Evolutionary conservation across 2,888 invertebrate species (phyloP).

Genomic region (Chorisops tibialis): DNA sequence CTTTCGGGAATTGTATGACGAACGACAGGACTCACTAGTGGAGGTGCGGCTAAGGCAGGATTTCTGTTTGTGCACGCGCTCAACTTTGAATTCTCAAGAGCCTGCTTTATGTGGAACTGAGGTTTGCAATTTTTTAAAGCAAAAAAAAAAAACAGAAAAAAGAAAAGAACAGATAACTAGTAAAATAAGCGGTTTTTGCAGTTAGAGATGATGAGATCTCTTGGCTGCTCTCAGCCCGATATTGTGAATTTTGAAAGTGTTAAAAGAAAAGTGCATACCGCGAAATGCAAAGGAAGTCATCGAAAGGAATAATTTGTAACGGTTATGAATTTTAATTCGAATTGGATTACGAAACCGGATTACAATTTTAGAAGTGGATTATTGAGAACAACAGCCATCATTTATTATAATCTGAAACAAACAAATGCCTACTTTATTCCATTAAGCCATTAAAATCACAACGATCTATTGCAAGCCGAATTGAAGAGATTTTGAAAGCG

Average conservation of each 20-base stretch:
- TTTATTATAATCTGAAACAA: constrained; percentile 14
- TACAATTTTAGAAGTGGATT: constrained; percentile 9
- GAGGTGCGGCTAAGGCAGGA: not conserved
- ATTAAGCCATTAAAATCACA: constrained; percentile 19
- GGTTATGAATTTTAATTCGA: constrained; percentile 13
- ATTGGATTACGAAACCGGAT: constrained; percentile 16
- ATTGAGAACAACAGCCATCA: constrained; percentile 12
- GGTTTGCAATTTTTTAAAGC: not conserved
- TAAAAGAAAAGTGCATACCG: no score
- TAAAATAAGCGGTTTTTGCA: not conserved
- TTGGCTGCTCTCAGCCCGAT: not conserved
- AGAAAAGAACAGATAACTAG: not conserved
- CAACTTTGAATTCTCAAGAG: constrained; percentile 1
- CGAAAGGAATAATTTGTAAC: no score
- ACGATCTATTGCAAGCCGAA: not conserved
- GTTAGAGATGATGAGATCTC: not conserved
- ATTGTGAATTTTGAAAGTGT: not conserved
- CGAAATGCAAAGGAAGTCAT: no score
- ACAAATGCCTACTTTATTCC: constrained; percentile 6
- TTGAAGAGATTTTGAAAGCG: not conserved
- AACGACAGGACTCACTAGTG: not conserved
- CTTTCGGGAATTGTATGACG: constrained; percentile 12
- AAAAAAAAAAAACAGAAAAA: not conserved
- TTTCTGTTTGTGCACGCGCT: not conserved
- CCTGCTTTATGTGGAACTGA: not conserved